Base-by-base conservation (phyloP, 2,888 invertebrate species). In the Eueremaeus valkanovi region DNA sequence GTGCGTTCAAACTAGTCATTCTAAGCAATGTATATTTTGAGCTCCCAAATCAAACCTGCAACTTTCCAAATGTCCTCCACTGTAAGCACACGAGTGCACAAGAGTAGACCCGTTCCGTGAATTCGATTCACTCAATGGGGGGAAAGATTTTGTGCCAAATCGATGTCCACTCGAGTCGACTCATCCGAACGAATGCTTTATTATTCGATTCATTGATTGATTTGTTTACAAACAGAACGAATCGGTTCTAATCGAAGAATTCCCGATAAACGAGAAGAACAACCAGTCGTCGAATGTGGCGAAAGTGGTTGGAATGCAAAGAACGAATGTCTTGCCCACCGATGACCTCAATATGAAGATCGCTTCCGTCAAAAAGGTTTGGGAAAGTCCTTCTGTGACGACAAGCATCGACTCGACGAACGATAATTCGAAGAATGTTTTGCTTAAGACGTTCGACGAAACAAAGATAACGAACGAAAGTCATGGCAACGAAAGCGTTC, bases 301-400 rank as follows among this genome's bases (percentile, higher is more conserved):
- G 1, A 75, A 70, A 55, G 42, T 73, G 33, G 77, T 76, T 21
- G 76, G 75, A 33, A 77, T 77, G 31, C 76, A 77, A 36, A 77
- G 77, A 42, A 76, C 78, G 18, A 76, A 77, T 51, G 76, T 76
- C 1, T 76, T 78, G 58, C 78, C 79, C 3, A 75, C 78, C 51
- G 93, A 93, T 1, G 95, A 95, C 84, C 88, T 95, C 79, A 93
- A 93, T 85, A 88, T 92, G 85, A 95, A 95, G 86, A 95, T 95
- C 80, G 93, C 93, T 49, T 92, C 93, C 78, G 95, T 95, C 63
- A 95, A 95, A 84, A 92, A 91, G 80, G 88, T 88, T 3, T 79
- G 79, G 79, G 79, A 79, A 75, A 79, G 74, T 73, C 75, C 75
- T 31, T n/a, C 72, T 18, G 29, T 33, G 31, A 55, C 36, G 0